Conservation (phyloP, 53 echinoderm and acorn worm genomes). For the Stichopus horrens region DNA sequence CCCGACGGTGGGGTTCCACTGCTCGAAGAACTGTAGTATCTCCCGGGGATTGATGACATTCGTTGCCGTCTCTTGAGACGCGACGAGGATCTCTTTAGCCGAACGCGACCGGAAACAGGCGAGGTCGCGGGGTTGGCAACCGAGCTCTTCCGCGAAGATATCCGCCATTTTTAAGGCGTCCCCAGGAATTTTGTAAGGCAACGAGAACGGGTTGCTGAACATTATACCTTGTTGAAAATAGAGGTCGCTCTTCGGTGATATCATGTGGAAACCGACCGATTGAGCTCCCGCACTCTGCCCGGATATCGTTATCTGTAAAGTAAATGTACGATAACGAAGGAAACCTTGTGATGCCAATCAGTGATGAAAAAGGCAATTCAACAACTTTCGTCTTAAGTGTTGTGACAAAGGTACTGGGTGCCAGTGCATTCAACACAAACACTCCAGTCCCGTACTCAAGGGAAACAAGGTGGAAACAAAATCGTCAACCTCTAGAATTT, state of each 20-base stretch:
- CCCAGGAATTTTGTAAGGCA: conserved; percentile 32
- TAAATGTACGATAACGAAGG: no score
- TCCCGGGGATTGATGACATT: conserved; percentile 17
- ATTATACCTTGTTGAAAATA: conserved; percentile 54
- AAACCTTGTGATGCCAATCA: no score
- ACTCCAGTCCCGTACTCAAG: no score
- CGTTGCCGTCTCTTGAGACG: conserved; percentile 9
- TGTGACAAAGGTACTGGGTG: no score
- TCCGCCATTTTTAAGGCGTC: conserved; percentile 44
- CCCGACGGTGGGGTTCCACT: conserved; percentile 42
- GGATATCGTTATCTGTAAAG: conserved; percentile 46
- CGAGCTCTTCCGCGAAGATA: conserved; percentile 10
- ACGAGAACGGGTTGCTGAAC: conserved; percentile 49
- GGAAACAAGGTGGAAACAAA: no score
- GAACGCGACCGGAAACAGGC: background rate
- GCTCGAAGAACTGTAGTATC: conserved; percentile 41
- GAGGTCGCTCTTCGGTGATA: conserved; percentile 30
- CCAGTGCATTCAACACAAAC: no score
- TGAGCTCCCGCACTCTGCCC: conserved; percentile 66
- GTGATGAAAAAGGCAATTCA: no score
- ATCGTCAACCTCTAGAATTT: no score
- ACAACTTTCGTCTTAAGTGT: no score
- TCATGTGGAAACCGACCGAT: conserved; percentile 50
- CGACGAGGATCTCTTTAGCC: conserved; percentile 10
- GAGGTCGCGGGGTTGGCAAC: conserved; percentile 18